Conservation (phyloP, 2,888 invertebrate species). For the Panzeria rudis region DNA sequence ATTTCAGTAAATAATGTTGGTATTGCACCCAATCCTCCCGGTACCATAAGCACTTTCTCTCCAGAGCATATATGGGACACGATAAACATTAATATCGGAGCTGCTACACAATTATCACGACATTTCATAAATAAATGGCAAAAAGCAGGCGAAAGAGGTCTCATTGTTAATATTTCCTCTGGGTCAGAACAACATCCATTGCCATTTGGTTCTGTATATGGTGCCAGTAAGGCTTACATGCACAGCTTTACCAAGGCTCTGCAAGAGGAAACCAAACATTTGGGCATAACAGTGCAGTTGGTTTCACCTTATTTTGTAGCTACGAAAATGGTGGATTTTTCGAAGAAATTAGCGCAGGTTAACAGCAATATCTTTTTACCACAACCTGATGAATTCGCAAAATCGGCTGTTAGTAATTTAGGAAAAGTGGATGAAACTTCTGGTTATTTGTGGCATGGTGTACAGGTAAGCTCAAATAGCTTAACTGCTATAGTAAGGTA, state of each 20-base stretch:
- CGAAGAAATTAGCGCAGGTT: constrained; percentile 87
- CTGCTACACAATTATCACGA: constrained; percentile 92
- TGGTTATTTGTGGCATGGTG: constrained; percentile 95
- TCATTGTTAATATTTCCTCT: constrained; percentile 95
- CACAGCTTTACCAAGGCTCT: constrained; percentile 91
- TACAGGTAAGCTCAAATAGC: no score
- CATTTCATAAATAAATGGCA: constrained; percentile 91
- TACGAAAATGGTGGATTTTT: constrained; percentile 94
- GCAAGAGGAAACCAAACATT: constrained; percentile 89
- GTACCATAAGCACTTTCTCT: constrained; percentile 89
- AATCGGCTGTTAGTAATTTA: constrained; percentile 90
- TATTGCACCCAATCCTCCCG: constrained; percentile 86
- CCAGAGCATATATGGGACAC: constrained; percentile 90
- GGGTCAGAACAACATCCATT: constrained; percentile 91
- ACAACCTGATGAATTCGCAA: constrained; percentile 87
- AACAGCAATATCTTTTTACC: constrained; percentile 88
- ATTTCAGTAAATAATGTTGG: constrained; percentile 87
- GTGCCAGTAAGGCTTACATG: constrained; percentile 92
- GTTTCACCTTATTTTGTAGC: constrained; percentile 88
- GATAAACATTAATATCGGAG: constrained; percentile 93
- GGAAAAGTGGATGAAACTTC: constrained; percentile 91
- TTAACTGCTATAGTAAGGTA: constrained; percentile 88
- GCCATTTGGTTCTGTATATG: constrained; percentile 94
- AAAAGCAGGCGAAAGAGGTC: constrained; percentile 87
- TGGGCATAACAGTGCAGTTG: constrained; percentile 92